Conservation (phyloP, 35 echinoderm and acorn worm genomes). For the Heliocidaris erythrogramma region DNA sequence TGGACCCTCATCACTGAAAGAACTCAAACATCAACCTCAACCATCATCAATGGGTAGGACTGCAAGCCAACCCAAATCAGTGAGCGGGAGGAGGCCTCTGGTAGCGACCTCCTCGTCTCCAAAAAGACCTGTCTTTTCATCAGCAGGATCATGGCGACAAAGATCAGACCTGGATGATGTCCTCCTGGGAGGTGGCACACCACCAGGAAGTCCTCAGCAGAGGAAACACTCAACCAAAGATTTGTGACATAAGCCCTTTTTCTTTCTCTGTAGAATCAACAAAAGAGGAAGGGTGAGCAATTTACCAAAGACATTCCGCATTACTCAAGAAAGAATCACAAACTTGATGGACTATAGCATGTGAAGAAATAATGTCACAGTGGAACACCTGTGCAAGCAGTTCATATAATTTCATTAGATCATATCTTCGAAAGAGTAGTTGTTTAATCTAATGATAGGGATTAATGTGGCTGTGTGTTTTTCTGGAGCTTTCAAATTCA, state of each 20-base stretch:
- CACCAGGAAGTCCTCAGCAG: neutral
- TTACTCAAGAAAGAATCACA: neutral
- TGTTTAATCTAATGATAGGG: too few relatives aligned
- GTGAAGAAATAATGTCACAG: too few relatives aligned
- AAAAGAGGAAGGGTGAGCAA: neutral
- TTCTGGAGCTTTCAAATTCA: too few relatives aligned
- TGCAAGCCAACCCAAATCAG: neutral
- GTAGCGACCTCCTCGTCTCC: neutral
- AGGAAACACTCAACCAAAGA: conserved; percentile 11
- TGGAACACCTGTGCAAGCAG: neutral
- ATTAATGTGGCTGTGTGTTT: too few relatives aligned
- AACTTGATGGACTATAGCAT: neutral
- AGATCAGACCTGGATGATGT: conserved; percentile 51
- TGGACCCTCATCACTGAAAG: neutral
- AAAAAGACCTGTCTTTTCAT: conserved; percentile 76
- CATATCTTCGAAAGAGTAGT: too few relatives aligned
- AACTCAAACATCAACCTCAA: neutral
- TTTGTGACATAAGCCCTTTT: neutral
- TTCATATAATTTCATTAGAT: neutral
- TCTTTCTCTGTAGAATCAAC: neutral
- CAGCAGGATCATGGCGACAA: conserved; percentile 87
- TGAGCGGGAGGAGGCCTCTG: neutral
- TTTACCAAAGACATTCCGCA: neutral
- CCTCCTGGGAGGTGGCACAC: neutral
- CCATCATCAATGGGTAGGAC: neutral